These are phyloP conservation scores for Semaprochilodus insignis DNA, from an alignment of 2,797 vertebrate species.

Conservation along the genomic window DNA sequence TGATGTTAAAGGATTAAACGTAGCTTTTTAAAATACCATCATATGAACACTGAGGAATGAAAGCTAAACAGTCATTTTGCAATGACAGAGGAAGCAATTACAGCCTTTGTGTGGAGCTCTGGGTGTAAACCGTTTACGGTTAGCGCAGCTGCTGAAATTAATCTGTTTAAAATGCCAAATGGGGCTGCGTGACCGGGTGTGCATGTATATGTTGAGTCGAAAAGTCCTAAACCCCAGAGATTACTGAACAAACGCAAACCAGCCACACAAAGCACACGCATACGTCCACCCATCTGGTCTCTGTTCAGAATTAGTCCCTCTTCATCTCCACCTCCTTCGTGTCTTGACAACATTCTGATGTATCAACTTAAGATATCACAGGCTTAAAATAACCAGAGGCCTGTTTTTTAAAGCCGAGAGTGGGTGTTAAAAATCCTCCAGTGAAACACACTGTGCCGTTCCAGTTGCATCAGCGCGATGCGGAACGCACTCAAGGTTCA, in stretches of 20 bases:
- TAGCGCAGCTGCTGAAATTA: neutral
- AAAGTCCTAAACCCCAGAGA: neutral
- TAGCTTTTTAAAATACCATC: constrained; percentile 15
- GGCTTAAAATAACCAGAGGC: constrained; percentile 1
- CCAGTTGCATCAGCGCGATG: constrained; percentile 38
- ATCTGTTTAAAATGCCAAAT: neutral
- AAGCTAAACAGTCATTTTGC: constrained; percentile 4
- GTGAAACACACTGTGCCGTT: constrained; percentile 1
- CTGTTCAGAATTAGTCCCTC: neutral
- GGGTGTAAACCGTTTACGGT: neutral
- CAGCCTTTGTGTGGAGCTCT: constrained; percentile 10
- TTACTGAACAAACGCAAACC: neutral
- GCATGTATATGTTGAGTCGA: neutral
- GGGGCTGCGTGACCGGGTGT: neutral
- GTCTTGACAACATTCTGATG: neutral
- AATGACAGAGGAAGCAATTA: neutral
- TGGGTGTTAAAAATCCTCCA: neutral
- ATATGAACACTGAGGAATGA: neutral
- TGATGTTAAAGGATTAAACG: neutral
- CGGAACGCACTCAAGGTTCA: constrained; percentile 42
- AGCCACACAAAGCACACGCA: neutral
- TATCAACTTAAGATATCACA: neutral
- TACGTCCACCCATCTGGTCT: neutral
- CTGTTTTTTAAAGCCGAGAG: neutral
- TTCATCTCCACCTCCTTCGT: neutral